Base-by-base conservation (phyloP, 2,888 invertebrate genomes). In the Chironomus tentans region DNA sequence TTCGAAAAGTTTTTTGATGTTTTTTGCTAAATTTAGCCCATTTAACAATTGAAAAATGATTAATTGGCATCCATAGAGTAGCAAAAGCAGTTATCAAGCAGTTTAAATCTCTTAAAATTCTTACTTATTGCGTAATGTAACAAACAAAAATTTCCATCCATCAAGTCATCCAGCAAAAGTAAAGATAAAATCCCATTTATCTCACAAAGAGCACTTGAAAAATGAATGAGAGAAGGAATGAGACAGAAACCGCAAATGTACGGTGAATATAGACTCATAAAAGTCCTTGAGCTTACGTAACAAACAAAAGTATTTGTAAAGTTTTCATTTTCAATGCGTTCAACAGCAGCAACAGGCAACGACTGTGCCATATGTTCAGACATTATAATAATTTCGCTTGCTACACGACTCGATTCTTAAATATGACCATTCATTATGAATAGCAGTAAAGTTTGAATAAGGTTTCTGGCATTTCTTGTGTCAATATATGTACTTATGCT, bases 231-330 rank as follows among this genome's bases (percentile, higher is more conserved):
- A 10, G 21, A 24, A 65, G 18, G 65, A 22, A 65, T 24, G 12
- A 15, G 56, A 15, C 18, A 56, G 18, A 65, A 65, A 65, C 24
- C 65, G 24, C 65, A 65, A 24, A 24, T 56, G 56, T 18, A 56
- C 56, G 56, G n/a, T 56, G n/a, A 56, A 56, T 56, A 18, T 65
- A 24, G 13, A 21, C 65, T 24, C 65, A 65, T 22, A 65, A 65
- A 24, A 65, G 65, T 65, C 65, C 65, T 65, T 65, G 65, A 65
- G 65, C 22, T 65, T 65, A 65, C 65, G 65, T 65, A 65, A 65
- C 22, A 21, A 12, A 24, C 24, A 65, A 65, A 65, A 65, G 21
- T 65, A 65, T 65, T 65, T 65, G 65, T 65, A 5, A 65, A 21
- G 13, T 21, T 65, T 24, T 65, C 22, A 24, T 65, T 65, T 24